These are phyloP conservation scores for Cinclus mexicanus DNA, from an alignment of 2,113 vertebrate species.

Conservation along the genomic window DNA sequence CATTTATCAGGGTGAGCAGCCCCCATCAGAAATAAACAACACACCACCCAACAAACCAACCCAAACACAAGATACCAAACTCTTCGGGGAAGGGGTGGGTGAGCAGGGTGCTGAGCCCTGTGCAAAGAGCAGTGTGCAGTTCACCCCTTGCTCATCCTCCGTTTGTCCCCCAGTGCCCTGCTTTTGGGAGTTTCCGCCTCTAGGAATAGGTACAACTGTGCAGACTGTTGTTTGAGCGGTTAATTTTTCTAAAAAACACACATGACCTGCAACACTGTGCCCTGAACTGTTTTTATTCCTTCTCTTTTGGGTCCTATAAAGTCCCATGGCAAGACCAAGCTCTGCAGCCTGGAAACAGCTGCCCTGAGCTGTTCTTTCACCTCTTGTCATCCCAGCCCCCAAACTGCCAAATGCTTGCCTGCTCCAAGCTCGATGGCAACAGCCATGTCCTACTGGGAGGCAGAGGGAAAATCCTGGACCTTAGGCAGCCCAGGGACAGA, in stretches of 20 bases:
- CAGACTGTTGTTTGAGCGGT: neutral
- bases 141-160: neutral
- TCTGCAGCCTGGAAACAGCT: neutral
- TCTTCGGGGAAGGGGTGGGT: rapidly evolving
- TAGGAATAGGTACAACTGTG: rapidly evolving
- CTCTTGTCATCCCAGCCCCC: neutral
- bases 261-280: rapidly evolving
- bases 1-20: neutral
- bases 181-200: neutral
- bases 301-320: neutral
- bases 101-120: neutral
- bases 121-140: neutral
- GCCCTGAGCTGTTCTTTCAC: neutral
- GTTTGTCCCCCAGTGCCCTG: neutral
- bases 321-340: neutral
- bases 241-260: neutral
- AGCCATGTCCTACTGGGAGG: neutral
- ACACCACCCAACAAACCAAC: neutral
- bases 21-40: neutral
- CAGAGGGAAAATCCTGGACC: neutral
- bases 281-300: neutral
- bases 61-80: neutral
- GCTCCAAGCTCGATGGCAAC: neutral
- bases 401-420: rapidly evolving
- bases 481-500: neutral